These are phyloP conservation scores for Diorhabda elongata DNA, from an alignment of 1,140 invertebrate genomes.

Conservation along the genomic window DNA sequence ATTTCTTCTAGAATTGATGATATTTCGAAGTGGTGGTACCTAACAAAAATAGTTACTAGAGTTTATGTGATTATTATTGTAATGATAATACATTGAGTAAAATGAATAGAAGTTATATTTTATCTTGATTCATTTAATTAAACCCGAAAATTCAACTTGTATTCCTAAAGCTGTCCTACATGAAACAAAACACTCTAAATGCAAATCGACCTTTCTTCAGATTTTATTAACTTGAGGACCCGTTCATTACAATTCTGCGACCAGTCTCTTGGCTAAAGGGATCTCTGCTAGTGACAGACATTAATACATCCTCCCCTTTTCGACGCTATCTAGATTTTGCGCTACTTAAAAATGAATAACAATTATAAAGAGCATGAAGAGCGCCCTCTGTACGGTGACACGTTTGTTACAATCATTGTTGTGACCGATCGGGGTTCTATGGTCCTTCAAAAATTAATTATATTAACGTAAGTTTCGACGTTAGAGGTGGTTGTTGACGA, in stretches of 20 bases:
- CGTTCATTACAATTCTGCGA: conserved; percentile 18
- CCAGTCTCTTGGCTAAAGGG: conserved; percentile 4
- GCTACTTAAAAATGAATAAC: conserved; percentile 36
- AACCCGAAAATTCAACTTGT: too few species aligned
- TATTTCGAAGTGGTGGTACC: too few species aligned
- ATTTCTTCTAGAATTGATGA: too few species aligned
- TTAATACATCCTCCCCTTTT: conserved; percentile 24
- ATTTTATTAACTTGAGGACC: conserved; percentile 34
- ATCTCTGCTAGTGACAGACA: conserved; percentile 31
- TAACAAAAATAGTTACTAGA: too few species aligned
- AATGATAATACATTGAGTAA: too few species aligned
- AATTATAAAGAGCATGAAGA: conserved; percentile 21
- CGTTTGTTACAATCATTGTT: conserved; percentile 18
- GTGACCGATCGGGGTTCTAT: background rate
- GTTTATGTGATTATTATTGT: too few species aligned
- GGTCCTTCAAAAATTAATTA: conserved; percentile 19
- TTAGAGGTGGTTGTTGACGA: conserved; percentile 1
- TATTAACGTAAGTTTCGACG: conserved; percentile 7
- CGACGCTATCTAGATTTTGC: conserved; percentile 28
- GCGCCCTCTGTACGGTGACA: conserved; percentile 14
- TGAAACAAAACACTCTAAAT: conserved; percentile 29
- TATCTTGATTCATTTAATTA: too few species aligned
- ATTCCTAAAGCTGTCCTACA: background rate
- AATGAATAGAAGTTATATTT: too few species aligned
- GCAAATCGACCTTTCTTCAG: conserved; percentile 34